Evolutionary conservation across 1,140 invertebrate species (phyloP), one percentile per base, ranked within the genome.

Genomic region (Drosophila neocordata): DNA sequence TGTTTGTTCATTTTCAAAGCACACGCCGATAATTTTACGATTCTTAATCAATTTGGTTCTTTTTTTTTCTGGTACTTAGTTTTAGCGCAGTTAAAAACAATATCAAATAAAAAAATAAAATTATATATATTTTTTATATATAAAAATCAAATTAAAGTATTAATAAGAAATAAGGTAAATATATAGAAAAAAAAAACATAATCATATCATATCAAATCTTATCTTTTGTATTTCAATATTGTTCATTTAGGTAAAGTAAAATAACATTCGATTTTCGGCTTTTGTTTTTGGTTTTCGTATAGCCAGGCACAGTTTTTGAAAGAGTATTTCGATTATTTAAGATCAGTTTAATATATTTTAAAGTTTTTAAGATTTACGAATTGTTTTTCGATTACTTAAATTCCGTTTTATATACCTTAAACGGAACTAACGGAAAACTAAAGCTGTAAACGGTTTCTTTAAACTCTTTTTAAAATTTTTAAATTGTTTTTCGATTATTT

Each of bases 81-180:
- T 84, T 89, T 89, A 85, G 80, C 75, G 73, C 76, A 82, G 82
- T 81, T 88, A 89, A 82, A 48, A 90, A 90, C 82, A 87, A 89
- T 90, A 90, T 89, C 77, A 89, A 89, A 75, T 90, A 27, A 51
- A 61, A 51, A 48, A 27, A 35, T 31, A 31, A 24, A 4, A 0
- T 24, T 24, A 2, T 31, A 6, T 31, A 31, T 31, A 4, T 31
- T 6, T 31, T 31, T 6, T 48, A 20, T 48, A 48, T 44, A 44
- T 55, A 67, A 18, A 38, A 62, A 62, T 48, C 18, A 24, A 62
- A 62, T 48, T 48, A 57, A 65, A 77, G 72, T 68, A 71, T 57
- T 59, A 60, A 62, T 57, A 31, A 69, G 37, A 73, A 58, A 41
- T 52, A 74, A 24, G 38, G 72, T 74, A 74, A 73, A 88, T 69